Evolutionary conservation across 1,140 invertebrate genomes (phyloP).

Genomic region (Caerostris extrusa): DNA sequence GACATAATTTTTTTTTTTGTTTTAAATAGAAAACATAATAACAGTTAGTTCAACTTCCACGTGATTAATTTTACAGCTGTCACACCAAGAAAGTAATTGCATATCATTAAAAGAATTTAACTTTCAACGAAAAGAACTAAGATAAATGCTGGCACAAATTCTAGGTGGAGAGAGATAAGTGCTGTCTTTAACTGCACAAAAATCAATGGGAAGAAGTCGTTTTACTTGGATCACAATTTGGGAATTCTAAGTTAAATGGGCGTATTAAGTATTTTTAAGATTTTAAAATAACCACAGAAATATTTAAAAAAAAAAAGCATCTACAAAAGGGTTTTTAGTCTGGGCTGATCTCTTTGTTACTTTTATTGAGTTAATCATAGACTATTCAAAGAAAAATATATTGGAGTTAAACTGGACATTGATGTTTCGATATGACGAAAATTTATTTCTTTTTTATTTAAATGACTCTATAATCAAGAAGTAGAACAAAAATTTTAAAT

Average conservation of each 20-base stretch:
- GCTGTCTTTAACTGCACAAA: background rate
- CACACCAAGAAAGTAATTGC: constrained; percentile 45
- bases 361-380: too few species aligned
- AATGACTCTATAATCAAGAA: too few species aligned
- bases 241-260: constrained; percentile 6
- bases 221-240: background rate
- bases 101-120: constrained; percentile 60
- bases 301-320: too few species aligned
- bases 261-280: constrained; percentile 26
- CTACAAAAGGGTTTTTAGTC: too few species aligned
- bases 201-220: constrained; percentile 22
- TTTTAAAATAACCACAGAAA: constrained; percentile 9
- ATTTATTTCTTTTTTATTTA: too few species aligned
- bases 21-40: constrained; percentile 35
- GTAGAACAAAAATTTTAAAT: too few species aligned
- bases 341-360: too few species aligned
- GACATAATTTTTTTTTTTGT: background rate
- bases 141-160: background rate
- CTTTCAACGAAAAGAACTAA: constrained; percentile 5
- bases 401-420: too few species aligned
- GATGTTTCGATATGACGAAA: too few species aligned
- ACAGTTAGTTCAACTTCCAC: constrained; percentile 46
- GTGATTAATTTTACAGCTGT: constrained; percentile 68
- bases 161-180: constrained; percentile 32
- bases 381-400: too few species aligned